These are phyloP conservation scores for Mythimna albipuncta DNA, from an alignment of 2,888 invertebrate species.

Conservation along the genomic window DNA sequence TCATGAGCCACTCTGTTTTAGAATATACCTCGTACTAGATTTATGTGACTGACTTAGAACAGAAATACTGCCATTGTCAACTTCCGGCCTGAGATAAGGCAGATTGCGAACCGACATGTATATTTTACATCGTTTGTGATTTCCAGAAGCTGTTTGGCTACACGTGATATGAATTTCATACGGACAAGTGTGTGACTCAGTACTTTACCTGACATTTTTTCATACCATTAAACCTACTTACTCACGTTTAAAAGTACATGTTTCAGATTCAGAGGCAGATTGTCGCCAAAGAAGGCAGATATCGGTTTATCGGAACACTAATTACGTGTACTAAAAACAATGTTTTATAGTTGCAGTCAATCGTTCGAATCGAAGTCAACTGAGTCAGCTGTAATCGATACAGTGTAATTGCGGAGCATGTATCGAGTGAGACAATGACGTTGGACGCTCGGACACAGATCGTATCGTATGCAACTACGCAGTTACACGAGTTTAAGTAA, in stretches of 20 bases:
- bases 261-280: conserved; percentile 73
- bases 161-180: conserved; percentile 81
- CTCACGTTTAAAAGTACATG: conserved; percentile 70
- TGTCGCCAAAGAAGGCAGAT: conserved; percentile 72
- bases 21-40: conserved; percentile 57
- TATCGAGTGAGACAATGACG: conserved; percentile 88
- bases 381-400: conserved; percentile 88
- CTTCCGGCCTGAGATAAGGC: conserved; percentile 79
- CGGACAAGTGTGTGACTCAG: conserved; percentile 72
- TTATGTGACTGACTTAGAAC: conserved; percentile 58
- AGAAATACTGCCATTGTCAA: conserved; percentile 65
- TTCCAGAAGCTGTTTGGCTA: conserved; percentile 82
- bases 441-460: conserved; percentile 80
- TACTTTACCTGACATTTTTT: conserved; percentile 68
- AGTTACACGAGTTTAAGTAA: conserved; percentile 90
- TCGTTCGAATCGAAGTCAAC: conserved; percentile 81
- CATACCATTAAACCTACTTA: conserved; percentile 64
- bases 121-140: conserved; percentile 77
- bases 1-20: conserved; percentile 26
- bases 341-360: conserved; percentile 86
- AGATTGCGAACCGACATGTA: conserved; percentile 78
- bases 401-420: conserved; percentile 87
- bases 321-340: conserved; percentile 85
- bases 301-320: conserved; percentile 80
- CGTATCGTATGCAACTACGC: conserved; percentile 84